Conservation (phyloP, 2,113 vertebrate genomes). For the Bombycilla garrulus region DNA sequence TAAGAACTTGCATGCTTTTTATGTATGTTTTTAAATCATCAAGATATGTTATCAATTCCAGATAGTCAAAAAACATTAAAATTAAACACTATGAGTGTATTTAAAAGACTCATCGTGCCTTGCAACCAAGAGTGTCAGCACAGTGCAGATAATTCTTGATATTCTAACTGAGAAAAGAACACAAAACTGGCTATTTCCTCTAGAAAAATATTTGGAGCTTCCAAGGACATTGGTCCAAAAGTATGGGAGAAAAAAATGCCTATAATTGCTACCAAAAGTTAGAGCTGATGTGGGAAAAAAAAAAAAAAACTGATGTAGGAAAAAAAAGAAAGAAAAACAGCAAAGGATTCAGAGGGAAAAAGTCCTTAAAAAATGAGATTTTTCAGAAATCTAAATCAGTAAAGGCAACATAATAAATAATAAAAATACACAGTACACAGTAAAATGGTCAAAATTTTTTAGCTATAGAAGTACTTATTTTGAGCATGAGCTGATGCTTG, state of each 20-base stretch:
- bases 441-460: neutral
- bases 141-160: neutral
- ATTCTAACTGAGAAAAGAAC: neutral
- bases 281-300: neutral
- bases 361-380: neutral
- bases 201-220: neutral
- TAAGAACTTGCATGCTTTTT: neutral
- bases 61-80: neutral
- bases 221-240: neutral
- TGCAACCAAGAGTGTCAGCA: neutral
- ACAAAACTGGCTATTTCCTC: neutral
- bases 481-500: neutral
- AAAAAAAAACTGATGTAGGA: neutral
- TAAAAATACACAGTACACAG: neutral
- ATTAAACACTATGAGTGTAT: neutral
- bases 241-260: neutral
- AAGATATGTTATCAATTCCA: neutral
- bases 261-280: neutral
- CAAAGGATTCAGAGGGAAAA: neutral
- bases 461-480: neutral
- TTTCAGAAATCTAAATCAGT: neutral
- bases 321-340: neutral
- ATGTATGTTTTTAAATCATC: neutral
- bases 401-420: neutral
- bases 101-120: neutral